Base-by-base conservation (phyloP, 1,140 invertebrate genomes). In the Drosophila asahinai region DNA sequence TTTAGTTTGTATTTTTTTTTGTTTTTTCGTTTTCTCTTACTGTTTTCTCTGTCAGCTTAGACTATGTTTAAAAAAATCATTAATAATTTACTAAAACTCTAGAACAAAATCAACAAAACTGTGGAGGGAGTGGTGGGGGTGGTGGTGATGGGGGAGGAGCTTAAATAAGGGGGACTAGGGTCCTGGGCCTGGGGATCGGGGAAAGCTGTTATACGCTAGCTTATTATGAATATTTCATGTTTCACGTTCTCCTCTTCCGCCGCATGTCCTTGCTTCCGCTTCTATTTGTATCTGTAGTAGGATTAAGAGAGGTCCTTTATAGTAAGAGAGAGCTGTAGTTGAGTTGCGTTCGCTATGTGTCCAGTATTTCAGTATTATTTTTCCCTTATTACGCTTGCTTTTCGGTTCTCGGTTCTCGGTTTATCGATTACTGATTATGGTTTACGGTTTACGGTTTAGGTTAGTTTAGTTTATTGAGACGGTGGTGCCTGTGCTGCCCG, bases 31-130 rank as follows among this genome's bases (percentile, higher is more conserved):
- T 38, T 76, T 49, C 55, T 38, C 54, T 15, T 57, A n/a, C 0
- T 55, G 3, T 43, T 48, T 76, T 76, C 57, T 49, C 66, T 70
- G 52, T 36, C 49, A 65, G 74, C 84, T 90, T 89, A 89, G 64
- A 79, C 47, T 81, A 81, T 54, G 30, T 72, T 75, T 63, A 73
- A 79, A 90, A 70, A 81, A 81, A 81, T 81, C 75, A 60, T 90
- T 80, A 90, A 90, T 90, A 91, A 90, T 90, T 90, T 90, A 90
- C 86, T 90, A 90, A 79, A 77, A 76, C 64, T 81, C 86, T 90
- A 90, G 71, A 90, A 89, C 81, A 89, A 89, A 89, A 89, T 86
- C 75, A 90, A 89, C 86, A 89, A 89, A 74, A 91, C 62, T 67
- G 67, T 75, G 77, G 62, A 66, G 78, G 86, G 54, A 38, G 22